Evolutionary conservation across 2,888 invertebrate species (phyloP).

Genomic region (Synergus itoensis): DNA sequence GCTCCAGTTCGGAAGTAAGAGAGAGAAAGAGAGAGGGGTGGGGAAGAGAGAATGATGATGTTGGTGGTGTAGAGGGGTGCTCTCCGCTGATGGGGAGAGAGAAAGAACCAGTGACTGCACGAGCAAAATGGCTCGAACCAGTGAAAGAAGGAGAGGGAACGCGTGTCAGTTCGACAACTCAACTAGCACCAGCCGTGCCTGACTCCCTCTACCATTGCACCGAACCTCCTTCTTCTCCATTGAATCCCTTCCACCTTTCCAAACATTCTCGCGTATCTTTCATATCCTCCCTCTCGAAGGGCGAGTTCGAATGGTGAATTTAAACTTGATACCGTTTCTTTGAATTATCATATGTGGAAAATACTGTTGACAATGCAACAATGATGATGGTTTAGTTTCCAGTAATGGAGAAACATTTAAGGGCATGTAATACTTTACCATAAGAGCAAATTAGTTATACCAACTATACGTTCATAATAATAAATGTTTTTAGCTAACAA

Average conservation of each 20-base stretch:
- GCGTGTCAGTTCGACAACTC: constrained; percentile 78
- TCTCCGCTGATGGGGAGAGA: constrained; percentile 57
- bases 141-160: constrained; percentile 60
- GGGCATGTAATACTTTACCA: too few species aligned
- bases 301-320: constrained; percentile 24
- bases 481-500: too few species aligned
- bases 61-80: constrained; percentile 50
- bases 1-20: constrained; percentile 44
- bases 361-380: background rate
- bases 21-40: background rate
- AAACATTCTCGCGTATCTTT: constrained; percentile 43
- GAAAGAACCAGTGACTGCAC: constrained; percentile 54
- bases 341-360: background rate
- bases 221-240: constrained; percentile 53
- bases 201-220: constrained; percentile 60
- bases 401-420: too few species aligned
- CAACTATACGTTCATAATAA: too few species aligned
- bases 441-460: too few species aligned
- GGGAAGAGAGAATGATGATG: background rate
- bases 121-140: constrained; percentile 48
- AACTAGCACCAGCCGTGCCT: constrained; percentile 76
- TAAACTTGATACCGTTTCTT: constrained; percentile 1
- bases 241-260: constrained; percentile 39
- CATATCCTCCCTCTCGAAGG: constrained; percentile 45
- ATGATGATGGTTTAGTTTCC: too few species aligned